Percentiles rank a stretch among this genome's conserved stretches.
Conservation (phyloP, 2,888 invertebrate genomes). For the Lasioglossum morio region DNA sequence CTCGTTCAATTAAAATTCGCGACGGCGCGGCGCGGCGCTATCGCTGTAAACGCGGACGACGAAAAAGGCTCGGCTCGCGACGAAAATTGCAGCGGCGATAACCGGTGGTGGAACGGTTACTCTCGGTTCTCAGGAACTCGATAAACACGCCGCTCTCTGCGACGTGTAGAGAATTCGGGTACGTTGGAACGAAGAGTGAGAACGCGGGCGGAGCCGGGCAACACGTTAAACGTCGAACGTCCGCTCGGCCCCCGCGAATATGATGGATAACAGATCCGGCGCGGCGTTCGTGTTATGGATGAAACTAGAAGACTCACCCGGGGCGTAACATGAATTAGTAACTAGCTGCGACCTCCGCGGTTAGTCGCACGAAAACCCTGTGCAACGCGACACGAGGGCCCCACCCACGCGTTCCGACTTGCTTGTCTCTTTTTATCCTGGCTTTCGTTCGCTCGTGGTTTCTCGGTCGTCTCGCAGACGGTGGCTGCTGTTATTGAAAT, state of each 20-base stretch:
- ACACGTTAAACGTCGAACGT: slow-evolving; percentile 36
- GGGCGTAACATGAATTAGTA: slow-evolving; percentile 61
- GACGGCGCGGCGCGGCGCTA: neutral
- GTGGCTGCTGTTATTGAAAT: slow-evolving; percentile 75
- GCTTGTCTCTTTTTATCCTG: neutral
- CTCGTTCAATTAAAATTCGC: slow-evolving; percentile 5
- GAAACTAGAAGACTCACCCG: slow-evolving; percentile 52
- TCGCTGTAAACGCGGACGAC: neutral
- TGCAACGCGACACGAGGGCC: slow-evolving; percentile 15
- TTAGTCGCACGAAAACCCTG: slow-evolving; percentile 19
- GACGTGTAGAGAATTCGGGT: neutral
- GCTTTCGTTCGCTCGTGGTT: neutral
- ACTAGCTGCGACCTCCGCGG: slow-evolving; percentile 32
- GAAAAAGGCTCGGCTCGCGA: neutral
- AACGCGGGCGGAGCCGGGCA: neutral
- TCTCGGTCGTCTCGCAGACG: slow-evolving; percentile 46
- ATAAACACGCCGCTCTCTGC: neutral
- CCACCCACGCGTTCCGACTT: slow-evolving; percentile 28
- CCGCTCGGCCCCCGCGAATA: slow-evolving; percentile 9
- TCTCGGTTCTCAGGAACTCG: neutral
- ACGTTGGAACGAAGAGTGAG: neutral
- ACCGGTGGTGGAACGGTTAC: neutral
- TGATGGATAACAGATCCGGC: slow-evolving; percentile 33
- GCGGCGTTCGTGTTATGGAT: slow-evolving; percentile 35
- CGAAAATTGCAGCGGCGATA: neutral